Conservation (phyloP, 2,797 vertebrate species). For the Anolis apletophallus region DNA sequence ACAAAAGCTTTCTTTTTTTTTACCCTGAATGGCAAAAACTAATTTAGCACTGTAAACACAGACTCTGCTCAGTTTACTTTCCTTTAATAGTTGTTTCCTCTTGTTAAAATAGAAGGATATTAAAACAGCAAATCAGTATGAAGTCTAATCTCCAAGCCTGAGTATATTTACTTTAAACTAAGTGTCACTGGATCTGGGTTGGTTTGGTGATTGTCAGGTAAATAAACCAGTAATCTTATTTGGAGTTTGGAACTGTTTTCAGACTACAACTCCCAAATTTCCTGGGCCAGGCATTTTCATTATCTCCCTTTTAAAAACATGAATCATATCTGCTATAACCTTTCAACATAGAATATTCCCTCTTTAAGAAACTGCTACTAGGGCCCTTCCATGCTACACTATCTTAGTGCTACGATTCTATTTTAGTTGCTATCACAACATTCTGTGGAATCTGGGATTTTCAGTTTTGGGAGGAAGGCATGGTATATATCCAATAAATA, state of each 20-base stretch:
- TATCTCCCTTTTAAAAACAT: not conserved
- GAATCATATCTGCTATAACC: not conserved
- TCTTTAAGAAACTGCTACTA: not conserved
- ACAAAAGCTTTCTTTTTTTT: not conserved
- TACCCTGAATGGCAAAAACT: conserved; percentile 21
- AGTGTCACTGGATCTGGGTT: not conserved
- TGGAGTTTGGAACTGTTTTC: no score
- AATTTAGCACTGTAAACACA: conserved; percentile 43
- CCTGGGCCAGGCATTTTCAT: not conserved
- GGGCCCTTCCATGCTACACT: not conserved
- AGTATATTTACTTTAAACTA: conserved; percentile 15
- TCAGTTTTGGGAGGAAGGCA: no score
- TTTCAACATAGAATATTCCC: not conserved
- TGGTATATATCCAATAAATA: no score
- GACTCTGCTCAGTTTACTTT: conserved; percentile 14
- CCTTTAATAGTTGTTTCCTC: conserved; percentile 22
- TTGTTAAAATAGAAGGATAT: conserved; percentile 13
- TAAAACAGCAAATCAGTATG: conserved; percentile 16
- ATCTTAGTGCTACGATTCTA: no score
- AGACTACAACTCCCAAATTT: no score
- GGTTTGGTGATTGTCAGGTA: not conserved
- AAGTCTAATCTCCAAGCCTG: not conserved
- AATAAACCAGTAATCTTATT: not conserved
- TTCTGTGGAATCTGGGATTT: no score
- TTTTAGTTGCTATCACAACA: no score